A percentile compares a stretch with the other conserved stretches of the same genome.
phyloP scores from a whole-genome alignment of 2,888 invertebrate genomes.

The Mythimna vitellina region DNA sequence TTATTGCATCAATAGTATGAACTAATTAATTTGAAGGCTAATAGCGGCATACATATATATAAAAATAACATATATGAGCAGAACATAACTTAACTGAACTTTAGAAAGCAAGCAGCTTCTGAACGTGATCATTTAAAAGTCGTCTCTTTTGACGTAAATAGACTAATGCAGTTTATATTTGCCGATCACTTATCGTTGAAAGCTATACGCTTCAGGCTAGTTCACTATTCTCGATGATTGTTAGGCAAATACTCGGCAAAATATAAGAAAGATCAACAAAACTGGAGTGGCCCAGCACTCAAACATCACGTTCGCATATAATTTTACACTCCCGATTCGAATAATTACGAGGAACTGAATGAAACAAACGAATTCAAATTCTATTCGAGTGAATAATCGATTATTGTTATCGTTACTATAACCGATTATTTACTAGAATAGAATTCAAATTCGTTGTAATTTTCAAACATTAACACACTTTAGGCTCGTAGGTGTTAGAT shows the following conservation, averaged over 20 bases:
- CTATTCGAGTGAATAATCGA: too few relatives aligned
- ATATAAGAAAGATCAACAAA: constrained; percentile 62
- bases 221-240: constrained; percentile 37
- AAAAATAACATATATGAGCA: too few relatives aligned
- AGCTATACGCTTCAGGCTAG: constrained; percentile 37
- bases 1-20: background rate
- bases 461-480: constrained; percentile 48
- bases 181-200: constrained; percentile 46
- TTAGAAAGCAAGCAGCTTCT: background rate
- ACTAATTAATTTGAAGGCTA: background rate
- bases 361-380: constrained; percentile 5
- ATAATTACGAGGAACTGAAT: constrained; percentile 36
- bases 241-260: constrained; percentile 42
- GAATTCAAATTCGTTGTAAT: constrained; percentile 41
- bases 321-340: constrained; percentile 54
- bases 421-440: constrained; percentile 43
- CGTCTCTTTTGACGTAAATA: constrained; percentile 13
- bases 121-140: constrained; percentile 9
- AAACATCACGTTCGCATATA: constrained; percentile 66
- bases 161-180: constrained; percentile 51
- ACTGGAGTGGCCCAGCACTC: constrained; percentile 56
- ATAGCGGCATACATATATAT: too few relatives aligned
- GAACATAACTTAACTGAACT: background rate
- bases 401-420: constrained; percentile 33
- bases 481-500: constrained; percentile 33